phyloP scores from a whole-genome alignment of 2,888 invertebrate species.

The Phyllotreta striolata region DNA sequence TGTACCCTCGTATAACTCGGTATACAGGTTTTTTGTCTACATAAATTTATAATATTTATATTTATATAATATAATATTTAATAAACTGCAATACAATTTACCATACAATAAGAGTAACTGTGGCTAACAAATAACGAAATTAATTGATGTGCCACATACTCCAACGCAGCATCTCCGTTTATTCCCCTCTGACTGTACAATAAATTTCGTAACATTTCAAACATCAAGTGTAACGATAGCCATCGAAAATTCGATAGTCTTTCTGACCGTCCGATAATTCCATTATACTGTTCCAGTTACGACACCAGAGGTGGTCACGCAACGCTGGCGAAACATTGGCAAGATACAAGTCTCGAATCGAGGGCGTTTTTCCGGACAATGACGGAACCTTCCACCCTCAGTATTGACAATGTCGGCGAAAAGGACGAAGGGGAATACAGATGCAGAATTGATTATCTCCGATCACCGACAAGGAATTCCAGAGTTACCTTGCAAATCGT shows the following conservation, averaged over 20 bases:
- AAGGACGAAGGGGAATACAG: constrained; percentile 80
- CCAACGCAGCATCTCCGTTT: neutral
- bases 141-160: too few species aligned
- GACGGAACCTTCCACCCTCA: constrained; percentile 73
- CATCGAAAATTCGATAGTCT: neutral
- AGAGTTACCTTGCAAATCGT: constrained; percentile 78
- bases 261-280: constrained; percentile 16
- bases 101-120: too few species aligned
- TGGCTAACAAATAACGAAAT: neutral
- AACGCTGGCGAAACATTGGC: constrained; percentile 74
- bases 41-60: too few species aligned
- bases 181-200: neutral
- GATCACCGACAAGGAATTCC: constrained; percentile 80
- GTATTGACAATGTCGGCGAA: constrained; percentile 70
- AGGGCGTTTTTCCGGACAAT: constrained; percentile 75
- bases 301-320: constrained; percentile 70
- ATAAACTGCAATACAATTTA: too few species aligned
- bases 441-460: constrained; percentile 82
- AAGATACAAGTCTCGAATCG: constrained; percentile 71
- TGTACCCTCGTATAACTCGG: neutral
- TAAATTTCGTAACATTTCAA: constrained; percentile 2
- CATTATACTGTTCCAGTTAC: constrained; percentile 66
- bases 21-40: neutral
- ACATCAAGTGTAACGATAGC: neutral
- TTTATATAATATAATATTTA: too few species aligned